Evolutionary conservation across 92 coral and sea anemone species (phyloP), one percentile per base, ranked within the genome.

Genomic region (Porites cylindrica): DNA sequence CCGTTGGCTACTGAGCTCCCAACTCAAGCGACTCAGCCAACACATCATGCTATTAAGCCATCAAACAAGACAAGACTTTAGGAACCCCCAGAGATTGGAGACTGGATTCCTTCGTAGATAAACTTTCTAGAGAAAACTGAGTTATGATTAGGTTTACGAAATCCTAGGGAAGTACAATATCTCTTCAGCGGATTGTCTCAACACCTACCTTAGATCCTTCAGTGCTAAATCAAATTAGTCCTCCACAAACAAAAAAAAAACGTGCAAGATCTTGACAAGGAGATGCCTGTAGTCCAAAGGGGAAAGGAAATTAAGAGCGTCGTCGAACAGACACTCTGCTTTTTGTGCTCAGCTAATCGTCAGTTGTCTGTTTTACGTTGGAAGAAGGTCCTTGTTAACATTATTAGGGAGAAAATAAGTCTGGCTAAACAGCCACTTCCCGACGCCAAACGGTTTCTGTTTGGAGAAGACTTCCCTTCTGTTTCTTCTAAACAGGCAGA

Each of bases 401-500:
- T 88, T 58, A 88, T 71, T 79, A 88, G 64, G 38, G 65, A 86
- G 1, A 88, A 88, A 66, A 81, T 81, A 51, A 83, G 66, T 66
- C 59, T 90, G 65, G 92, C 92, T 64, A 74, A 89, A 23, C 77
- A 65, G 32, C 84, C 85, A 47, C 86, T 89, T 50, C 92, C 86
- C 11, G 84, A 90, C n/a, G 79, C 93, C 13, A 83, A 83, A 59
- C 83, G 53, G 70, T 70, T 74, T 78, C 77, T 89, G 14, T 89
- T 77, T 67, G 89, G 92, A 58, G 85, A 89, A 8, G 92, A 69
- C 81, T 60, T 84, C 18, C 84, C 89, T 7, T 69, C 89, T 17
- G 70, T 89, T 4, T 17, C 75, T 70, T 70, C 53, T 10, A 70
- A 70, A 13, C 75, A 29, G 38, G 53, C n/a, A 13, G 52, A 70